A percentile compares a stretch with the other conserved stretches of the same genome.
These are phyloP conservation scores for Lichenostomus cassidix DNA, from an alignment of 2,113 vertebrate species.

Conservation along the genomic window DNA sequence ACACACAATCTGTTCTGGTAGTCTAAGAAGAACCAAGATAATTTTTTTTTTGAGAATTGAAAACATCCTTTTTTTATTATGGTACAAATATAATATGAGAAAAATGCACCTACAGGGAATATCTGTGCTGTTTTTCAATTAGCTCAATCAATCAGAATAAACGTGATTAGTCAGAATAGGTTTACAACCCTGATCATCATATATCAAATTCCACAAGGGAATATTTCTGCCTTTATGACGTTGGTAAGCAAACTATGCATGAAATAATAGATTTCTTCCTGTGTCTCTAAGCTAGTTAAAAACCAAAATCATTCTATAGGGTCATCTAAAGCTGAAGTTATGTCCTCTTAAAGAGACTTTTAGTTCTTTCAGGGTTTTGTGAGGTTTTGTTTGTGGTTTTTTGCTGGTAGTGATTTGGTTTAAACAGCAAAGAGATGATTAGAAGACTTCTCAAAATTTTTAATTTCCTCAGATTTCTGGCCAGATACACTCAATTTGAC, in stretches of 20 bases:
- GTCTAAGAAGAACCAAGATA: constrained; percentile 7
- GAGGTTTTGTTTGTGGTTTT: background rate
- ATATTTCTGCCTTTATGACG: background rate
- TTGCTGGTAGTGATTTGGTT: background rate
- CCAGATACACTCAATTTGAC: background rate
- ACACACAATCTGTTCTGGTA: constrained; percentile 24
- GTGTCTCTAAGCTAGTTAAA: background rate
- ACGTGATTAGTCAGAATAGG: constrained; percentile 50
- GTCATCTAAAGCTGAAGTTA: background rate
- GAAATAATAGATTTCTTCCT: constrained; percentile 20
- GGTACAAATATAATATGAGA: constrained; percentile 56
- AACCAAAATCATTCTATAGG: background rate
- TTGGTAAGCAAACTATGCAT: constrained; percentile 22
- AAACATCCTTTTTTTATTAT: constrained; percentile 47
- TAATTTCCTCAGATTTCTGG: background rate
- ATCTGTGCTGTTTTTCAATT: constrained; percentile 60
- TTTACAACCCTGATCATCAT: background rate
- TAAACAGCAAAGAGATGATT: background rate
- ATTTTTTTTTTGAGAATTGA: constrained; percentile 52
- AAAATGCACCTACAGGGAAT: constrained; percentile 42
- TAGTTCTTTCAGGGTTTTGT: background rate
- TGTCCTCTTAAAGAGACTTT: background rate
- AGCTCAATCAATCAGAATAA: constrained; percentile 62
- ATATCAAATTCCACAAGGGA: background rate
- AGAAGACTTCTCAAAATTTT: background rate